These are phyloP conservation scores for Podabrus alpinus DNA, from an alignment of 2,888 invertebrate species.

Conservation along the genomic window DNA sequence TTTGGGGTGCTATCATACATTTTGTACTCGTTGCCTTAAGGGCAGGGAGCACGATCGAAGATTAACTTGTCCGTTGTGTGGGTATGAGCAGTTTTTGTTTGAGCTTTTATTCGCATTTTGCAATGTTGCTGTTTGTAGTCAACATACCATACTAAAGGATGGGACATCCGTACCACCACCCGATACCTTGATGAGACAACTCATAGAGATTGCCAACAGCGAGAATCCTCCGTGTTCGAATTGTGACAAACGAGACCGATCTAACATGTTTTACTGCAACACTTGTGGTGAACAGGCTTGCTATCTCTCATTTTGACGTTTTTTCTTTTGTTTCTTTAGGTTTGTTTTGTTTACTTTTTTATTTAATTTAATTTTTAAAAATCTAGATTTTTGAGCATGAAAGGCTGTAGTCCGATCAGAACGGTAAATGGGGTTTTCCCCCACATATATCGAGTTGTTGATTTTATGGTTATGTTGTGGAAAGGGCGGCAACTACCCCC, in stretches of 20 bases:
- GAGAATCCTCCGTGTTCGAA: slow-evolving; percentile 77
- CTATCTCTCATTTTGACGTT: slow-evolving; percentile 22
- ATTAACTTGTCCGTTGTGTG: slow-evolving; percentile 69
- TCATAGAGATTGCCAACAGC: slow-evolving; percentile 72
- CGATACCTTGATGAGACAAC: slow-evolving; percentile 70
- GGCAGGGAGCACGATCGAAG: slow-evolving; percentile 65
- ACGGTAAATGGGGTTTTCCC: neutral
- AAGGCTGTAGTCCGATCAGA: neutral
- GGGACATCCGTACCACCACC: slow-evolving; percentile 64
- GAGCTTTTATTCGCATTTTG: neutral
- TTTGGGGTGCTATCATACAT: slow-evolving; percentile 71
- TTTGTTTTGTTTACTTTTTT: slow-evolving; percentile 33
- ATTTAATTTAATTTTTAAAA: too few relatives aligned
- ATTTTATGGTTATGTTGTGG: too few relatives aligned
- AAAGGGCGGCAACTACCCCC: too few relatives aligned
- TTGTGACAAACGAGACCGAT: slow-evolving; percentile 71
- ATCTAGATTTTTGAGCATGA: too few relatives aligned
- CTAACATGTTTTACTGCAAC: slow-evolving; percentile 78
- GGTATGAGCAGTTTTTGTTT: slow-evolving; percentile 54
- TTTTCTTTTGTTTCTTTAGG: slow-evolving; percentile 30
- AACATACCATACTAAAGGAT: slow-evolving; percentile 66
- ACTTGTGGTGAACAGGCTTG: slow-evolving; percentile 65
- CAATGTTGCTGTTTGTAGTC: slow-evolving; percentile 51
- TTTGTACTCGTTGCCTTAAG: slow-evolving; percentile 68
- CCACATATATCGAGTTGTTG: neutral